Conservation (phyloP, 2,113 vertebrate species). For the Prunella fulvescens region DNA sequence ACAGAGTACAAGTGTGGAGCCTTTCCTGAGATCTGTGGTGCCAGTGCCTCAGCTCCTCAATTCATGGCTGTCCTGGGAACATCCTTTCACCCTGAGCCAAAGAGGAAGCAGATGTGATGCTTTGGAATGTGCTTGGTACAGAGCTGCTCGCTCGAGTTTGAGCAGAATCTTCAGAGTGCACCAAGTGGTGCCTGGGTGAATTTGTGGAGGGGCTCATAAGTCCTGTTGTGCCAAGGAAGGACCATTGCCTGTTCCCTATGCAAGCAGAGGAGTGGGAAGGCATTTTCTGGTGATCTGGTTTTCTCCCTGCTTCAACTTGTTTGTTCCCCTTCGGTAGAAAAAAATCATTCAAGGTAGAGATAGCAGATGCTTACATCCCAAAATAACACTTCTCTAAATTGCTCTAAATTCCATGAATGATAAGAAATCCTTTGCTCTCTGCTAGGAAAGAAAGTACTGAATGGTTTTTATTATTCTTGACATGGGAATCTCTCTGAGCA, state of each 20-base stretch:
- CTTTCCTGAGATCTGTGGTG: not conserved
- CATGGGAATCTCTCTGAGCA: not conserved
- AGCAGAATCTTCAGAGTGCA: not conserved
- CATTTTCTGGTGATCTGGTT: not conserved
- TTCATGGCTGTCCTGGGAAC: not conserved
- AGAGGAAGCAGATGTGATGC: not conserved
- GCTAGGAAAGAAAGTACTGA: not conserved
- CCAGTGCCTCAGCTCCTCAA: not conserved
- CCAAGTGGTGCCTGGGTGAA: not conserved
- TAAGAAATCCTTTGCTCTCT: not conserved
- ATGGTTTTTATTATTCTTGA: not conserved
- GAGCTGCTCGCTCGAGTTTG: not conserved
- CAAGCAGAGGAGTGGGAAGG: not conserved
- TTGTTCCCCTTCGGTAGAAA: not conserved
- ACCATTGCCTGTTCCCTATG: not conserved
- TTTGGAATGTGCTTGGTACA: not conserved
- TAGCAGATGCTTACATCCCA: not conserved
- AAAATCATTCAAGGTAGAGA: not conserved
- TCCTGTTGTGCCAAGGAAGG: not conserved
- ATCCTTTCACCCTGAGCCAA: not conserved
- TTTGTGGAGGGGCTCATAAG: not conserved
- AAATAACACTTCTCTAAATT: not conserved
- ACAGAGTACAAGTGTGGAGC: not conserved
- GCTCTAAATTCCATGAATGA: not conserved
- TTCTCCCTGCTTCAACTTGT: not conserved